Percentiles rank a stretch among this genome's conserved stretches.
These are phyloP conservation scores for Tetranychus urticae DNA, from an alignment of 1,140 invertebrate genomes.

Conservation along the genomic window DNA sequence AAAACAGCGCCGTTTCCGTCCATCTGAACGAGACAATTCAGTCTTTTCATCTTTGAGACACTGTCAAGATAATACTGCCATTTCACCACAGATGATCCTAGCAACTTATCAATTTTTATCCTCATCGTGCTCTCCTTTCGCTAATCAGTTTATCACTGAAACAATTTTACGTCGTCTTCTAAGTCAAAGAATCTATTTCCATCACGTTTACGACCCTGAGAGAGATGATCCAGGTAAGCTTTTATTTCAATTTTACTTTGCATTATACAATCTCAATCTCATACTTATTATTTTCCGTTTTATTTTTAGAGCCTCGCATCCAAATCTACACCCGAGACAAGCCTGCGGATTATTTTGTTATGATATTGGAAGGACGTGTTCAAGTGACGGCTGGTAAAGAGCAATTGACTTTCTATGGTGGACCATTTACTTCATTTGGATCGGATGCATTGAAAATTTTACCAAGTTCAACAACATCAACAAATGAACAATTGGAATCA, in stretches of 20 bases:
- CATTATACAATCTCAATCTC: background rate
- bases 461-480: too few relatives aligned
- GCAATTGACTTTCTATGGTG: constrained; percentile 68
- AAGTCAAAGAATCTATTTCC: constrained; percentile 59
- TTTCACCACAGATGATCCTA: constrained; percentile 71
- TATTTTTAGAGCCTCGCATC: background rate
- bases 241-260: background rate
- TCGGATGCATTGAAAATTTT: constrained; percentile 29
- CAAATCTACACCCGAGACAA: constrained; percentile 17
- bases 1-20: constrained; percentile 34
- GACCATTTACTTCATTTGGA: constrained; percentile 85
- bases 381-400: constrained; percentile 51
- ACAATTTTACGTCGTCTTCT: constrained; percentile 61
- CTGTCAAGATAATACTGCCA: constrained; percentile 15
- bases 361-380: constrained; percentile 62
- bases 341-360: constrained; percentile 57
- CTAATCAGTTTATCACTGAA: constrained; percentile 54
- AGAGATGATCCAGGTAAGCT: background rate
- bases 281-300: background rate
- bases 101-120: constrained; percentile 82
- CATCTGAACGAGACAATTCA: constrained; percentile 49
- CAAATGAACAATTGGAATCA: background rate
- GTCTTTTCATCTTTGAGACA: constrained; percentile 46
- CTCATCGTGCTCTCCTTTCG: constrained; percentile 65
- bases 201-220: background rate